Evolutionary conservation across 2,113 vertebrate species (phyloP).

Genomic region (Okapia johnstoni): DNA sequence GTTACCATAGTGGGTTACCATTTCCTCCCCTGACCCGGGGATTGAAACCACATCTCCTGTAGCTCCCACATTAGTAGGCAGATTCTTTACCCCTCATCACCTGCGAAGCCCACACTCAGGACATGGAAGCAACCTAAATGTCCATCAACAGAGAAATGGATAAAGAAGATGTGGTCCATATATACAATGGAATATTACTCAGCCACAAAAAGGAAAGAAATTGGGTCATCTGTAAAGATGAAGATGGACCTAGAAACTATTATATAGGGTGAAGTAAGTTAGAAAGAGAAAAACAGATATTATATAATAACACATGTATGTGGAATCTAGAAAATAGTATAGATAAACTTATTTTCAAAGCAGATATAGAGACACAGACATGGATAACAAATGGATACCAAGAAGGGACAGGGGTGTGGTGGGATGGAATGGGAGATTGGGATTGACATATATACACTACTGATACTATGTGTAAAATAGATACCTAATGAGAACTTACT

Average conservation of each 20-base stretch:
- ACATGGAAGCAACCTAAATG: background rate
- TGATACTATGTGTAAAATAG: background rate
- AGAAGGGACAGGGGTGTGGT: background rate
- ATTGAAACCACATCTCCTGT: too few species aligned
- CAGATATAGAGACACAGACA: background rate
- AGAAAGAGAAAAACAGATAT: background rate
- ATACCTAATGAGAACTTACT: background rate
- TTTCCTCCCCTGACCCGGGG: background rate
- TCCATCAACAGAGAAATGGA: background rate
- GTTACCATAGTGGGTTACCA: background rate
- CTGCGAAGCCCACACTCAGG: background rate
- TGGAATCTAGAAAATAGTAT: background rate
- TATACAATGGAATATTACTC: background rate
- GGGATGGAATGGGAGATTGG: background rate
- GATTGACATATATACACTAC: background rate
- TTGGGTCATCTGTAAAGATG: background rate
- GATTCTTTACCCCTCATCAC: background rate
- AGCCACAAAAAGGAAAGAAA: background rate
- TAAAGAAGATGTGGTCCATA: background rate
- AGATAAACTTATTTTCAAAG: background rate
- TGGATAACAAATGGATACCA: background rate
- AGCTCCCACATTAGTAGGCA: background rate
- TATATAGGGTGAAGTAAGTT: background rate
- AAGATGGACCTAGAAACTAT: background rate
- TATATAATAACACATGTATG: background rate